Evolutionary conservation across 2,888 invertebrate species (phyloP), one percentile per base, ranked within the genome.

Genomic region (Amiota minor): DNA sequence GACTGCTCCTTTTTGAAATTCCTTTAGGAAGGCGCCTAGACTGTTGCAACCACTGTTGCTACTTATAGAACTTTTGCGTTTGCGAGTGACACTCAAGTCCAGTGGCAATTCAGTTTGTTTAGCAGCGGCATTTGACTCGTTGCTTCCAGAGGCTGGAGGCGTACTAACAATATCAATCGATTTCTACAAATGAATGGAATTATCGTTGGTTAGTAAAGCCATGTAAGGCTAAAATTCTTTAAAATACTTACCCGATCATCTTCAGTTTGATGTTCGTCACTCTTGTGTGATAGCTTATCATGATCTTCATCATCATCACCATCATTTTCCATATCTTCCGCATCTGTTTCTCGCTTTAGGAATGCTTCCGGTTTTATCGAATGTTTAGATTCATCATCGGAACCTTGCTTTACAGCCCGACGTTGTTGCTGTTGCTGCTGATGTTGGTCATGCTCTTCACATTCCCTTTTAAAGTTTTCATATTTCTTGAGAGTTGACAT

Each of bases 41-140:
- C 23, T 50, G n/a, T 35, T 35, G 67, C 45, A 72, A 62, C 65
- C 64, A 46, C 16, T 59, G 23, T 61, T 53, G 61, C 9, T 68
- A 71, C 77, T 75, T 12, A 77, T 79, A 0, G 79, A 77, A 45
- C 90, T 90, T 65, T 87, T 88, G 75, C 92, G 90, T 86, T 93
- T 92, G 75, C 91, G 90, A 46, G 92, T 90, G 23, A 94, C 91
- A 69, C 95, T 93, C 77, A 96, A 90, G 89, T 96, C 96, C 62
- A 96, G 89, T 0, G 96, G 96, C 85, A 94, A 93, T 75, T 94
- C 94, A 8, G 90, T 70, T 91, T 90, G 74, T 75, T 67, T 56
- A 72, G 71, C 91, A 91, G 81, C 73, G 47, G 71, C 77, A 11
- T 81, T 76, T 45, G 75, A 53, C 35, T 81, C 79, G 0, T 53